Evolutionary conservation across 2,888 invertebrate genomes (phyloP), one percentile per base, ranked within the genome.

Genomic region (Tipula helvola): DNA sequence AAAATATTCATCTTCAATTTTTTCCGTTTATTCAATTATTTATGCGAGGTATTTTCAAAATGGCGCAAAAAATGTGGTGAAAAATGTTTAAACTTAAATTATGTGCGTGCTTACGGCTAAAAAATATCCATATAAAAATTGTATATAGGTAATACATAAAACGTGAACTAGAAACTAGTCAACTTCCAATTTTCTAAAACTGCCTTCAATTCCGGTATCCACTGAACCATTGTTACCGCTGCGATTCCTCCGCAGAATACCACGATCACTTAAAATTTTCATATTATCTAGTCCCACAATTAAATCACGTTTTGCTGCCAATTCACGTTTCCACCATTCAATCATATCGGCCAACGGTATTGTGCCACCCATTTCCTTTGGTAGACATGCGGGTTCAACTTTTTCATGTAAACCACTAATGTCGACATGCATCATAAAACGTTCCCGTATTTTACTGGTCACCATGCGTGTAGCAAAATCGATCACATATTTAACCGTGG

Each of bases 291-390:
- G 91, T 0, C 93, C 92, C 1, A 95, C 89, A 1, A 96, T 89
- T 16, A 92, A 91, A 36, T 94, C 93, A 86, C 94, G 92, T 88
- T 94, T 94, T 3, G 92, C 92, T 5, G 91, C 90, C 44, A 96
- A 89, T 88, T 96, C 93, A 52, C 93, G 91, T 89, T 94, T 94
- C 92, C 95, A 96, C 88, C 93, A 92, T 86, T 93, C 92, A 13
- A 96, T 93, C 96, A 97, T 96, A 88, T 95, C 94, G 39, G 93
- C 92, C 90, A 94, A 92, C 8, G 95, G 94, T 89, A 96, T 93
- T 4, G 92, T 91, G 1, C 96, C 96, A 0, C 96, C 96, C 89
- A 95, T 94, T 89, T 94, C 94, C 39, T 93, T 92, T 0, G 97
- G 96, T 83, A 97, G 91, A 87, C 95, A 95, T 12, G 92, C 92